These are phyloP conservation scores for Amiota minor DNA, from an alignment of 2,888 invertebrate genomes.

Conservation along the genomic window DNA sequence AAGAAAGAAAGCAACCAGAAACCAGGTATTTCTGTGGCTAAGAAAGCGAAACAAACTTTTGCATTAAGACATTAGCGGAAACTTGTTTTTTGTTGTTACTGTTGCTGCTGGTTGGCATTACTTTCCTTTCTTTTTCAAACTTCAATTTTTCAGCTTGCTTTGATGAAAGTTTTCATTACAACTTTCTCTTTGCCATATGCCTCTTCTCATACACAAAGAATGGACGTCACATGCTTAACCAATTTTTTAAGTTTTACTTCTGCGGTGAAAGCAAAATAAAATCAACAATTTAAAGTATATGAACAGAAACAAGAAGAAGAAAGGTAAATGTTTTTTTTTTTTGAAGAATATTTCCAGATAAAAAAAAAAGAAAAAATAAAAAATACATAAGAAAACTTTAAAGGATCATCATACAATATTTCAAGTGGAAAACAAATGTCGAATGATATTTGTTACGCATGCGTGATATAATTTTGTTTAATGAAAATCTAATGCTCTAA, in stretches of 20 bases:
- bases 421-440: not conserved
- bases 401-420: not conserved
- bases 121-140: constrained; percentile 43
- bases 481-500: no score
- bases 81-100: constrained; percentile 28
- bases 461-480: no score
- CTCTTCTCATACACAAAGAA: not conserved
- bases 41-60: constrained; percentile 59
- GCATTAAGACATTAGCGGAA: constrained; percentile 67
- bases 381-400: no score
- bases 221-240: not conserved
- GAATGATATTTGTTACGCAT: not conserved
- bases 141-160: constrained; percentile 1
- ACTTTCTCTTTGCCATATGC: no score
- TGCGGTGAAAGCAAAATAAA: constrained; percentile 36
- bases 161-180: constrained; percentile 19
- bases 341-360: no score
- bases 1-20: constrained; percentile 2
- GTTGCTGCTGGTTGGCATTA: constrained; percentile 26
- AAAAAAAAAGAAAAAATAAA: not conserved
- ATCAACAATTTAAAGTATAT: no score
- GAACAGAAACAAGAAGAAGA: not conserved
- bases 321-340: no score
- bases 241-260: constrained; percentile 39
- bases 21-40: constrained; percentile 31